phyloP scores from a whole-genome alignment of 1,140 invertebrate genomes.

The Cephus cinctus region DNA sequence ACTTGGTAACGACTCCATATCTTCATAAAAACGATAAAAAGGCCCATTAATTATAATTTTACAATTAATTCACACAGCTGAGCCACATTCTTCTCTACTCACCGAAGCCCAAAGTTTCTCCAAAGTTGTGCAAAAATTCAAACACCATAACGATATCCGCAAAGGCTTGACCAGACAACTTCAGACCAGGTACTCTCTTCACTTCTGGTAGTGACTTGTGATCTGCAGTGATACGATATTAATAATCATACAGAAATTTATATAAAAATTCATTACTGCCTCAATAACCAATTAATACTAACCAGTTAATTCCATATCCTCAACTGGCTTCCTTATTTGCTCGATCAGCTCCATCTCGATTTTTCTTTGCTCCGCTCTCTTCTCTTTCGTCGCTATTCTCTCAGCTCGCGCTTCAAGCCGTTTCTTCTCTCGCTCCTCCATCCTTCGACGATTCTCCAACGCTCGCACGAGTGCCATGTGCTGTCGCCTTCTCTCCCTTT shows the following conservation, averaged over 20 bases:
- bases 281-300: neutral
- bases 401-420: slow-evolving; percentile 78
- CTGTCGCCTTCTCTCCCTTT: slow-evolving; percentile 85
- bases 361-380: slow-evolving; percentile 77
- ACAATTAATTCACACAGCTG: no score
- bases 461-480: slow-evolving; percentile 87
- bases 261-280: neutral
- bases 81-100: no score
- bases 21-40: slow-evolving; percentile 53
- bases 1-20: slow-evolving; percentile 84
- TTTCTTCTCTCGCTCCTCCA: slow-evolving; percentile 85
- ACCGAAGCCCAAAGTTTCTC: slow-evolving; percentile 90
- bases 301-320: slow-evolving; percentile 78
- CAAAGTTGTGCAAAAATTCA: slow-evolving; percentile 95
- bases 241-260: neutral
- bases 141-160: slow-evolving; percentile 90
- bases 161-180: slow-evolving; percentile 83
- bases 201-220: slow-evolving; percentile 74
- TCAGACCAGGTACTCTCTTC: slow-evolving; percentile 77
- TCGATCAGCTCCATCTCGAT: slow-evolving; percentile 82
- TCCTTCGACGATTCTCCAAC: slow-evolving; percentile 78
- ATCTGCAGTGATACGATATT: slow-evolving; percentile 43
- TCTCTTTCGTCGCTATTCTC: slow-evolving; percentile 77
- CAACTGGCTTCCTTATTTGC: slow-evolving; percentile 84
- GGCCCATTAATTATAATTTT: no score